Evolutionary conservation across 1,140 invertebrate species (phyloP), one percentile per base, ranked within the genome.

Genomic region (Ostrea edulis): DNA sequence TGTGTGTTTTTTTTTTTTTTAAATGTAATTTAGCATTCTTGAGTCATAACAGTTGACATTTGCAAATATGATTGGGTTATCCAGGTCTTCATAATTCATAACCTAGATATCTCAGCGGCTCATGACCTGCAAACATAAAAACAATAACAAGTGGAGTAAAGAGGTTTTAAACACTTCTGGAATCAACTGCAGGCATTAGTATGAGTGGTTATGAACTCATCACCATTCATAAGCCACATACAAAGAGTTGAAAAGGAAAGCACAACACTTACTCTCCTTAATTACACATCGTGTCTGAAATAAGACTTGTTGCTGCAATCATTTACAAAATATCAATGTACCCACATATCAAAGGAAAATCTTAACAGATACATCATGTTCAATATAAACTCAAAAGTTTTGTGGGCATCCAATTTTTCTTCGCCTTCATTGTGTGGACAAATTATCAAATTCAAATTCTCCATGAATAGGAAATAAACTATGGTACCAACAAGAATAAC

Each of bases 181-280:
- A 44, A 44, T 44, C 55, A 62, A n/a, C 55, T 62, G 55, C 55
- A 20, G 5, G 17, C 12, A 62, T 17, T 62, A 62, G 8, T 14
- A 62, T 62, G 55, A 62, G n/a, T 62, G 55, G 55, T 62, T 62
- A 20, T n/a, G n/a, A 62, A n/a, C 55, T 62, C 55, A 58, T 58
- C 55, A 58, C 55, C 17, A 62, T 62, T 62, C n/a, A 7, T 62
- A 62, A 62, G 55, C 55, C 55, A 62, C n/a, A n/a, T n/a, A n/a
- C n/a, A 62, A 62, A 62, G 55, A n/a, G 55, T 20, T 62, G n/a
- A 62, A n/a, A 62, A n/a, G 55, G 55, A n/a, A 62, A 62, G n/a
- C 55, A 62, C n/a, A 62, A 20, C 55, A 62, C 55, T 62, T 20
- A 62, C 55, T 20, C n/a, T 17, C 17, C 55, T 20, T n/a, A 62